Conservation (phyloP, 2,888 invertebrate species). For the Nymphalis c-album region DNA sequence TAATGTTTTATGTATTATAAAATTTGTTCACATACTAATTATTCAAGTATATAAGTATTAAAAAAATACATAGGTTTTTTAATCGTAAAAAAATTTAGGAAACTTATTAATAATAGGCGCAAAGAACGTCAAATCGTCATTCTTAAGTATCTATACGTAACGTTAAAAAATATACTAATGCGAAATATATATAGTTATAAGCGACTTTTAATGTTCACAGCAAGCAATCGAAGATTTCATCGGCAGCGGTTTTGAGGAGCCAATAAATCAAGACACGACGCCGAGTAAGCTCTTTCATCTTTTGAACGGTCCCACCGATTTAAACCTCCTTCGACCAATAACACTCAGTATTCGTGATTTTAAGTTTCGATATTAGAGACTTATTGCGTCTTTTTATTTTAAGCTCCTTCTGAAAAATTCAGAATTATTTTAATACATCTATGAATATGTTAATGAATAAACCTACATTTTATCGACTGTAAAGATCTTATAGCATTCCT, state of each 20-base stretch:
- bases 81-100: neutral
- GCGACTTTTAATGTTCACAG: slow-evolving; percentile 48
- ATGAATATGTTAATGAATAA: neutral
- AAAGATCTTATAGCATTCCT: too few species aligned
- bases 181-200: slow-evolving; percentile 24
- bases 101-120: neutral
- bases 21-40: too few species aligned
- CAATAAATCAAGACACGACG: slow-evolving; percentile 54
- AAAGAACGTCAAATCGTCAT: neutral
- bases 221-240: slow-evolving; percentile 46
- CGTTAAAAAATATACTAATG: neutral
- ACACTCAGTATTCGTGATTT: slow-evolving; percentile 25
- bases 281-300: slow-evolving; percentile 56
- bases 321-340: slow-evolving; percentile 37
- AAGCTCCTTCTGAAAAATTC: neutral
- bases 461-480: too few species aligned
- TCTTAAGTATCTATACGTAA: neutral
- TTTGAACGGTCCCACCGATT: slow-evolving; percentile 49
- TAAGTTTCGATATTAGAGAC: slow-evolving; percentile 15
- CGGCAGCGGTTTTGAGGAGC: slow-evolving; percentile 46
- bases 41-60: too few species aligned
- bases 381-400: slow-evolving; percentile 1
- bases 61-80: too few species aligned
- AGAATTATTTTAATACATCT: neutral
- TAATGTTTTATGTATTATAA: too few species aligned